phyloP scores from a whole-genome alignment of 1,140 invertebrate species.

The Lepidotrigona ventralis region DNA sequence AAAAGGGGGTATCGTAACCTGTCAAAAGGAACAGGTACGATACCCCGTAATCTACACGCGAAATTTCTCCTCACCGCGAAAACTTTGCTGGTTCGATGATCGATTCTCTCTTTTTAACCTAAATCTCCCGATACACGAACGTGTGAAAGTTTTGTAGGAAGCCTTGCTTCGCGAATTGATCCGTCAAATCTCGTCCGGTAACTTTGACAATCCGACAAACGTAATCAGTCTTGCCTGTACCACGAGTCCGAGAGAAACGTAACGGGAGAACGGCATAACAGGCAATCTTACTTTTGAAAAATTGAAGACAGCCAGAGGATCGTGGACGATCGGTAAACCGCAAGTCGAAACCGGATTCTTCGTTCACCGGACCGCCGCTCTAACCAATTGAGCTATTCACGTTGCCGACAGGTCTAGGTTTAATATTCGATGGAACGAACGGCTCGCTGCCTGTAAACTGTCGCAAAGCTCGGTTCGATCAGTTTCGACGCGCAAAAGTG shows the following conservation, averaged over 20 bases:
- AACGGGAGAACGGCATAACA: not conserved
- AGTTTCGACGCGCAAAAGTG: not conserved
- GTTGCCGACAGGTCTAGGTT: not conserved
- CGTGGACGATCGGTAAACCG: slow-evolving; percentile 1
- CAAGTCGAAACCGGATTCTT: slow-evolving; percentile 22
- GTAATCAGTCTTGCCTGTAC: not conserved
- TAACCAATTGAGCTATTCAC: slow-evolving; percentile 18
- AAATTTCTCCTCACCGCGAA: slow-evolving; percentile 45
- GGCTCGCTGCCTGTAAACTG: not conserved
- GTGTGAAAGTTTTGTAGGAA: fast-evolving
- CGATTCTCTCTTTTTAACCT: not conserved
- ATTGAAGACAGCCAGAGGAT: not conserved
- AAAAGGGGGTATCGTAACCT: slow-evolving; percentile 35
- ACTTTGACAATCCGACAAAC: not conserved
- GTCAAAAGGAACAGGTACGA: slow-evolving; percentile 44
- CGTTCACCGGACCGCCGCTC: not conserved
- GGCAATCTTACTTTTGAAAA: not conserved
- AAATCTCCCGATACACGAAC: not conserved
- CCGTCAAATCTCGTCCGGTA: not conserved
- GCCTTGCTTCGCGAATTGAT: not conserved
- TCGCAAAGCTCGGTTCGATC: not conserved
- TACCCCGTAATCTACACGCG: slow-evolving; percentile 1
- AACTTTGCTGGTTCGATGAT: slow-evolving; percentile 46
- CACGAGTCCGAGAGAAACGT: not conserved
- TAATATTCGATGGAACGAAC: not conserved